Conservation (phyloP, 2,888 invertebrate species). For the Mystacides longicornis region DNA sequence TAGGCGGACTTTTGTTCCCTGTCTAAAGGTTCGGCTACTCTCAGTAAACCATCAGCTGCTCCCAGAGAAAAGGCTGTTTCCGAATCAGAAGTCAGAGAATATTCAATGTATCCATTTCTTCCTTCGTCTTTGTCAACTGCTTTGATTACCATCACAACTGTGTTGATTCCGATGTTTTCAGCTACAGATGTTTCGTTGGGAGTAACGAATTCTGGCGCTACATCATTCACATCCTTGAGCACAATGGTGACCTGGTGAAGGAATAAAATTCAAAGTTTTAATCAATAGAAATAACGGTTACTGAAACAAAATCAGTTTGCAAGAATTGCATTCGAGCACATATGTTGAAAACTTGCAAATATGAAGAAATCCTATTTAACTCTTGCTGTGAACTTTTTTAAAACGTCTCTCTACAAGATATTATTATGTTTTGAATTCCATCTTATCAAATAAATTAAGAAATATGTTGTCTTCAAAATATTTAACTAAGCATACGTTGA, state of each 20-base stretch:
- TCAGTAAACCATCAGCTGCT: slow-evolving; percentile 76
- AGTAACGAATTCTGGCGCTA: slow-evolving; percentile 79
- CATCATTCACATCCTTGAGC: slow-evolving; percentile 87
- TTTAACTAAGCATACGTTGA: too few species aligned
- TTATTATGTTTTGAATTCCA: too few species aligned
- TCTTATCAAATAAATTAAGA: too few species aligned
- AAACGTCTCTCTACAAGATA: too few species aligned
- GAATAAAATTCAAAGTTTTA: slow-evolving; percentile 11
- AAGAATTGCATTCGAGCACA: too few species aligned
- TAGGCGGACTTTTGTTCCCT: slow-evolving; percentile 73
- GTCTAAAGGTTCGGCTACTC: slow-evolving; percentile 81
- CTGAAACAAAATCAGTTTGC: too few species aligned
- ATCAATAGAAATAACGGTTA: not conserved
- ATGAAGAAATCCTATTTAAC: too few species aligned
- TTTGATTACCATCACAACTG: slow-evolving; percentile 82
- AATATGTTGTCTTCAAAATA: too few species aligned
- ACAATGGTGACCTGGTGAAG: slow-evolving; percentile 71
- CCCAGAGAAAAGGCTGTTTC: slow-evolving; percentile 71
- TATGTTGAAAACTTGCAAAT: too few species aligned
- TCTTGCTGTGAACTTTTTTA: too few species aligned
- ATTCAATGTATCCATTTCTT: slow-evolving; percentile 85
- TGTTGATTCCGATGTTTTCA: slow-evolving; percentile 80
- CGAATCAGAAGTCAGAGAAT: slow-evolving; percentile 64
- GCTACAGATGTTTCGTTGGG: slow-evolving; percentile 70
- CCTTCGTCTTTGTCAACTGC: slow-evolving; percentile 87